phyloP scores from a whole-genome alignment of 1,140 invertebrate genomes.

The Nymphalis io region DNA sequence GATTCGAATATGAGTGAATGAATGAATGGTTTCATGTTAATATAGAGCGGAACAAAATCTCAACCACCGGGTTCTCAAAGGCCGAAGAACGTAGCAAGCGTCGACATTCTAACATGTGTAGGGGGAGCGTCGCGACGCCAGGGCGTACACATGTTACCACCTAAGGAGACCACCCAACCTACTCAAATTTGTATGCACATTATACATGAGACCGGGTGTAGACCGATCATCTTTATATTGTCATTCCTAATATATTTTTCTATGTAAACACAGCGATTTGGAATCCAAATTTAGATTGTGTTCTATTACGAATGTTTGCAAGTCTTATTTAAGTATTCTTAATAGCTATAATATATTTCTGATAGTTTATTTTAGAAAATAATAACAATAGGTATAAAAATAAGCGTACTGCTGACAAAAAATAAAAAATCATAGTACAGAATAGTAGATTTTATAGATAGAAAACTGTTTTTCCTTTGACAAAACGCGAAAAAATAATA shows the following conservation, averaged over 20 bases:
- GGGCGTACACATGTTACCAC: conserved; percentile 61
- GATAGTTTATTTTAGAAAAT: background rate
- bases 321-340: background rate
- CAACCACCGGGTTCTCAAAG: conserved; percentile 19
- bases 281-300: conserved; percentile 1
- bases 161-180: conserved; percentile 53
- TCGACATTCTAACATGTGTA: conserved; percentile 33
- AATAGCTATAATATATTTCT: background rate
- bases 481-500: background rate
- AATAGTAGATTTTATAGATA: too few species aligned
- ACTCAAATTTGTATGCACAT: conserved; percentile 77
- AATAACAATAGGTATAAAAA: too few species aligned
- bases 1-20: background rate
- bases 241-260: conserved; percentile 47
- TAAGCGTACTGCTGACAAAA: too few species aligned
- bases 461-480: background rate
- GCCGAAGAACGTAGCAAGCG: conserved; percentile 12
- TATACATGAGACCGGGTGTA: conserved; percentile 71
- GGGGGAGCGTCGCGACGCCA: conserved; percentile 48
- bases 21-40: conserved; percentile 57
- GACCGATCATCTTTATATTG: conserved; percentile 72
- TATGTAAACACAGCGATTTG: conserved; percentile 51
- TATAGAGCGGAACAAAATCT: conserved; percentile 63
- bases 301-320: background rate
- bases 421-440: too few species aligned